Base-by-base conservation (phyloP, 2,888 invertebrate species). In the Spodoptera littoralis region DNA sequence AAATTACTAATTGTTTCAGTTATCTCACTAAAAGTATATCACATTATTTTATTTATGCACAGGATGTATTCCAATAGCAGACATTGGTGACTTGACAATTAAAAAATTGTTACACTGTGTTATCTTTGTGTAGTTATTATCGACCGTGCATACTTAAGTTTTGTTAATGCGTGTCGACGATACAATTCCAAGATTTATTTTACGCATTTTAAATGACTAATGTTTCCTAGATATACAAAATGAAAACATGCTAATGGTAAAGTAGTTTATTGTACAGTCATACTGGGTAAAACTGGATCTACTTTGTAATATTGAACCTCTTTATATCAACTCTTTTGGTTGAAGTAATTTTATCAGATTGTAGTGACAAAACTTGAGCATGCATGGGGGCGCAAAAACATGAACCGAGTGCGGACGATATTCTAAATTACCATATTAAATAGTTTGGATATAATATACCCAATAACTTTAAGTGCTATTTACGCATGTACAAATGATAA, bases 401-500 rank as follows among this genome's bases (percentile, higher is more conserved):
- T 65, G 60, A 56, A 52, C 49, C 71, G 61, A 75, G 62, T 61
- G 70, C 62, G 49, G 65, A 68, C 65, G 52, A 77, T 82, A 90
- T 91, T 92, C 92, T 90, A 92, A 92, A 92, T 89, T 90, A 91
- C 87, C 83, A 86, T 87, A 87, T 88, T 83, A 81, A 83, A 82
- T 89, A 84, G 87, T 87, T 89, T 76, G 85, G 83, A 86, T 82
- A 86, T 83, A 76, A 84, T 90, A 91, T 88, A 84, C 69, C 76
- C 89, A 84, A 87, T 86, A 85, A 86, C 73, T 75, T 82, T 90
- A 92, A 92, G 91, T 90, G 92, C 90, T 90, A 90, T 88, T 90
- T 84, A 90, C 82, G 89, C 90, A 89, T 93, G 93, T 93, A 93
- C 92, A 93, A 93, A 92, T 81, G 86, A 88, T 89, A 81, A 88